Conservation (phyloP, 2,888 invertebrate genomes). For the Baccha elongata region DNA sequence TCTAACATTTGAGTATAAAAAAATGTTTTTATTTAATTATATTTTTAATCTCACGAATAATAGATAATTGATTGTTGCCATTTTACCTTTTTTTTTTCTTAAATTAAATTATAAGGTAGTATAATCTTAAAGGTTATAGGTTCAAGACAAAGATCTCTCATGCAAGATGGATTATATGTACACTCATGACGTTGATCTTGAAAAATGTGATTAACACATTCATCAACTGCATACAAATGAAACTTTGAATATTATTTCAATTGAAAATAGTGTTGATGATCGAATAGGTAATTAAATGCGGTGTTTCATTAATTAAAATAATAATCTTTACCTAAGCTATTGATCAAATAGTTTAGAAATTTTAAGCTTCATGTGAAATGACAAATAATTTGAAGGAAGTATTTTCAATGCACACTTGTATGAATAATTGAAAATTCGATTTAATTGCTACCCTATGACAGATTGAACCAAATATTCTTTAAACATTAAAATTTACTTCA, state of each 20-base stretch:
- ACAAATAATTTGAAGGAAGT: too few relatives aligned
- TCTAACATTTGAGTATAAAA: background rate
- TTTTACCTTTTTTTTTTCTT: slow-evolving; percentile 11
- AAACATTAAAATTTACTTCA: too few relatives aligned
- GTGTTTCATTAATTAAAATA: background rate
- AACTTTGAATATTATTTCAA: slow-evolving; percentile 14
- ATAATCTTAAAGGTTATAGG: slow-evolving; percentile 13
- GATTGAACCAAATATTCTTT: too few relatives aligned
- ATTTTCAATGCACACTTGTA: too few relatives aligned
- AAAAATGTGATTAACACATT: slow-evolving; percentile 28
- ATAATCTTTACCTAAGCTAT: slow-evolving; percentile 13
- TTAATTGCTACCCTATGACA: too few relatives aligned
- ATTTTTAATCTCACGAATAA: slow-evolving; percentile 8
- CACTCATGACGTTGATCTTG: slow-evolving; percentile 32
- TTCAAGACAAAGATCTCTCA: slow-evolving; percentile 26
- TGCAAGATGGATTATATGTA: slow-evolving; percentile 35
- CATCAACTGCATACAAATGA: slow-evolving; percentile 14
- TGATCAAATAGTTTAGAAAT: slow-evolving; percentile 11
- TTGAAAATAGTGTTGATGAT: slow-evolving; percentile 17
- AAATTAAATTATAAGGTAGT: background rate
- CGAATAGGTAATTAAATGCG: slow-evolving; percentile 17
- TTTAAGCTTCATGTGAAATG: too few relatives aligned
- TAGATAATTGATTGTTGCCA: background rate
- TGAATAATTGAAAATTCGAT: too few relatives aligned
- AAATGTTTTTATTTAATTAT: background rate